Evolutionary conservation across 2,797 vertebrate species (phyloP).

Genomic region (Scleropages formosus): DNA sequence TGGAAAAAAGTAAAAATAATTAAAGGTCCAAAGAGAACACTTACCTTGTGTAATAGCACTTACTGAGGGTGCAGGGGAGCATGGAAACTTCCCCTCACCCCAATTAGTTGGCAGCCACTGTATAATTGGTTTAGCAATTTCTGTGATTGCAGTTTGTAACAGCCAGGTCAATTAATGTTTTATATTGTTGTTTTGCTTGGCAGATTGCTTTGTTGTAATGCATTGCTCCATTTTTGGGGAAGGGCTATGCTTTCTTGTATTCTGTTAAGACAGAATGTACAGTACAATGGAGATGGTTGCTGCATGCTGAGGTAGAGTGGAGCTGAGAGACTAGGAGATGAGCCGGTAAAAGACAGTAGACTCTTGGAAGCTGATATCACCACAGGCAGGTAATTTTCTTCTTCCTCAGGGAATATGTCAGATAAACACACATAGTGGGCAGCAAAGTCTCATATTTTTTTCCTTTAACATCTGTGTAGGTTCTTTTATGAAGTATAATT

Average conservation of each 20-base stretch:
- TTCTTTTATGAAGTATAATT: too few relatives aligned
- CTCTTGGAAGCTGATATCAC: too few relatives aligned
- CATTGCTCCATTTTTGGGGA: neutral
- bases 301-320: neutral
- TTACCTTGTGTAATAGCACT: neutral
- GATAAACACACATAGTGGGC: conserved; percentile 63
- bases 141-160: neutral
- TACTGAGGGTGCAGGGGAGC: neutral
- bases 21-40: neutral
- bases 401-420: too few relatives aligned
- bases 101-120: neutral
- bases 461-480: conserved; percentile 55
- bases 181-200: conserved; percentile 16
- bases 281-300: neutral
- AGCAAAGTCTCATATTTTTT: conserved; percentile 72
- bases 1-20: neutral
- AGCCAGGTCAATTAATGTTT: neutral
- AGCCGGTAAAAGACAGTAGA: too few relatives aligned
- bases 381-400: too few relatives aligned
- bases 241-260: neutral
- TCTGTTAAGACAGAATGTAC: neutral
- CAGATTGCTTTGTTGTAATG: conserved; percentile 4
- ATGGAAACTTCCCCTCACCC: neutral
- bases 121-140: neutral
- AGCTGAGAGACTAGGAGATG: neutral